A percentile compares a stretch with the other conserved stretches of the same genome.
phyloP scores from a whole-genome alignment of 2,888 invertebrate species.

The Dicranocentrus wangi region DNA sequence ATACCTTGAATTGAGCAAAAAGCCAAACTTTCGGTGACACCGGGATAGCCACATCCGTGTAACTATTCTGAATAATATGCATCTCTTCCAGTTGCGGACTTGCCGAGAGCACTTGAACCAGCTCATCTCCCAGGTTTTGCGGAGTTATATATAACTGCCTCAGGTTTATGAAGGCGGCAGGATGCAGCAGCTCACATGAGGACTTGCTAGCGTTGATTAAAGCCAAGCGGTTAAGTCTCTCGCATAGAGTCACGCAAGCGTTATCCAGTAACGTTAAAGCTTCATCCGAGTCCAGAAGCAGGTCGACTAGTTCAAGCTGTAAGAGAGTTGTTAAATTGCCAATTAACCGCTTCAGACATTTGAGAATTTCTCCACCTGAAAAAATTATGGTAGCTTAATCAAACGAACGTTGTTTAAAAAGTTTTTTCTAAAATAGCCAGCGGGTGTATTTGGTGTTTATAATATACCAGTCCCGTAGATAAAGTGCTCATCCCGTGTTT shows the following conservation, averaged over 20 bases:
- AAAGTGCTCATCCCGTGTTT: slow-evolving; percentile 76
- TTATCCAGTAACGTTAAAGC: slow-evolving; percentile 84
- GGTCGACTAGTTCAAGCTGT: slow-evolving; percentile 82
- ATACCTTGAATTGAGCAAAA: slow-evolving; percentile 65
- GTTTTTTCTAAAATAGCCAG: slow-evolving; percentile 20
- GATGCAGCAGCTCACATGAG: slow-evolving; percentile 82
- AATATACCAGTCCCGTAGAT: slow-evolving; percentile 87
- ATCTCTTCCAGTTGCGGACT: slow-evolving; percentile 80
- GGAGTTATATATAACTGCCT: slow-evolving; percentile 76
- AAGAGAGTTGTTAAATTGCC: slow-evolving; percentile 80
- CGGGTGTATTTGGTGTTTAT: not conserved
- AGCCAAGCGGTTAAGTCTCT: slow-evolving; percentile 80
- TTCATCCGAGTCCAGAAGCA: slow-evolving; percentile 81
- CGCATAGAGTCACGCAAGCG: slow-evolving; percentile 81
- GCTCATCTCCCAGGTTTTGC: slow-evolving; percentile 84
- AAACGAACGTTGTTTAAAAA: no score
- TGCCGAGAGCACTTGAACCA: slow-evolving; percentile 81
- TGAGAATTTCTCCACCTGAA: slow-evolving; percentile 78
- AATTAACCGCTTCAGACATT: slow-evolving; percentile 81
- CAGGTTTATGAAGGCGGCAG: slow-evolving; percentile 85
- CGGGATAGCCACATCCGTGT: slow-evolving; percentile 79
- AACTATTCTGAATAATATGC: slow-evolving; percentile 83
- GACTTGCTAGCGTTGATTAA: slow-evolving; percentile 85
- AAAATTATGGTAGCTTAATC: not conserved
- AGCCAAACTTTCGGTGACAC: slow-evolving; percentile 75